These are phyloP conservation scores for Drosophila formosana DNA, from an alignment of 2,888 invertebrate species.

Conservation along the genomic window DNA sequence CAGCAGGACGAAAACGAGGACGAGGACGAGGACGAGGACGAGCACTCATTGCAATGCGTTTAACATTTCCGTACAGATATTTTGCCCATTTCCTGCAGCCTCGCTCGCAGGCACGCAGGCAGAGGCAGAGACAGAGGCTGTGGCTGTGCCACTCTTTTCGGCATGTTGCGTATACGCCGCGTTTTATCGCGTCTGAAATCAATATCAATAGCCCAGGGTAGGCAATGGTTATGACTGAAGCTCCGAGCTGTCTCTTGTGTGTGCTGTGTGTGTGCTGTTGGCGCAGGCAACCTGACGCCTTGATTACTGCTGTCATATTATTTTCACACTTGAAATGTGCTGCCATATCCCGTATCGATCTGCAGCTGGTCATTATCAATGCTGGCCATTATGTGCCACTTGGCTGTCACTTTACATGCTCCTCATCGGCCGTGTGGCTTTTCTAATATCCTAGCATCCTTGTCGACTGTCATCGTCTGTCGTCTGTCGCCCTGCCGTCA, in stretches of 20 bases:
- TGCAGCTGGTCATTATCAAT: slow-evolving; percentile 64
- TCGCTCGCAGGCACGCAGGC: slow-evolving; percentile 7
- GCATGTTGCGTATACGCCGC: slow-evolving; percentile 47
- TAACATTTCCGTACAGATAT: slow-evolving; percentile 71
- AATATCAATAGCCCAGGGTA: slow-evolving; percentile 45
- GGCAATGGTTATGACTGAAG: background rate
- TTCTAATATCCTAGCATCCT: slow-evolving; percentile 65
- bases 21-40: too few relatives aligned
- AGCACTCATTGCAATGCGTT: slow-evolving; percentile 30
- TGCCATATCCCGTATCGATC: slow-evolving; percentile 53
- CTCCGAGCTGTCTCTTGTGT: background rate
- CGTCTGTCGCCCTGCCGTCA: slow-evolving; percentile 26
- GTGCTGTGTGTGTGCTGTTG: background rate
- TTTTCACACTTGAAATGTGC: slow-evolving; percentile 75
- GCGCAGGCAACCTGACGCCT: slow-evolving; percentile 38
- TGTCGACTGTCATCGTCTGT: slow-evolving; percentile 7
- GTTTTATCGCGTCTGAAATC: slow-evolving; percentile 61
- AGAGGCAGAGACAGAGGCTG: background rate
- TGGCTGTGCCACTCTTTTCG: slow-evolving; percentile 6
- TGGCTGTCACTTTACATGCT: slow-evolving; percentile 70
- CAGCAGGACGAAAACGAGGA: background rate
- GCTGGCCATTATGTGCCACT: slow-evolving; percentile 62
- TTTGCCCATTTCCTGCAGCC: slow-evolving; percentile 73
- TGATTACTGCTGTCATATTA: slow-evolving; percentile 79
- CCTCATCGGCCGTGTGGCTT: slow-evolving; percentile 43